Evolutionary conservation across 2,888 invertebrate genomes (phyloP).

Genomic region (Athripsodes cinereus): DNA sequence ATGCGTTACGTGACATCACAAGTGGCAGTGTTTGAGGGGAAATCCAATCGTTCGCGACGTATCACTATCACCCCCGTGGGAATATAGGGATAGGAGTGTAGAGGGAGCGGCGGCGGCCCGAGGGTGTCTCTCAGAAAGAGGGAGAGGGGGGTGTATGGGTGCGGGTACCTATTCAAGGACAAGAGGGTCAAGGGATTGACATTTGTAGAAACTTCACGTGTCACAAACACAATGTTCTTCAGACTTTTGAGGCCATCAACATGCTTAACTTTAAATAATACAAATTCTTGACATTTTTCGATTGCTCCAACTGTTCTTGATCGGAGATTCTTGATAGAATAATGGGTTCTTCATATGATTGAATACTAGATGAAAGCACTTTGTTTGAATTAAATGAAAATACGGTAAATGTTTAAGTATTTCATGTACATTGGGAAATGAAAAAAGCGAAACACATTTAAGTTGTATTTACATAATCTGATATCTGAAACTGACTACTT

Average conservation of each 20-base stretch:
- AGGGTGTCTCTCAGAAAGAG: neutral
- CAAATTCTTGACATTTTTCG: neutral
- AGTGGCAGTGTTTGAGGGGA: slow-evolving; percentile 18
- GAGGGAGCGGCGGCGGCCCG: neutral
- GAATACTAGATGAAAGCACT: too few relatives aligned
- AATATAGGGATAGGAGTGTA: slow-evolving; percentile 1
- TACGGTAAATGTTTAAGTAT: too few relatives aligned
- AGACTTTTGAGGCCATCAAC: neutral
- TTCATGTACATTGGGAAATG: too few relatives aligned
- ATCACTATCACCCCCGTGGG: slow-evolving; percentile 23
- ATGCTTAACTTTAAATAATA: neutral
- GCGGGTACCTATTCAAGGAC: neutral
- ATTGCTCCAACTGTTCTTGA: too few relatives aligned
- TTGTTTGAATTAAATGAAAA: too few relatives aligned
- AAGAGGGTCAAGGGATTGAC: neutral
- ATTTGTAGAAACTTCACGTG: neutral
- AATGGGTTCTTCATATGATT: too few relatives aligned
- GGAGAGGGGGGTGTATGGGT: neutral
- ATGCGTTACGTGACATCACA: slow-evolving; percentile 21
- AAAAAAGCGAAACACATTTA: too few relatives aligned
- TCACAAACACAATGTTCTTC: neutral
- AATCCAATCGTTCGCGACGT: slow-evolving; percentile 26
- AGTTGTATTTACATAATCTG: too few relatives aligned
- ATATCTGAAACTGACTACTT: too few relatives aligned
- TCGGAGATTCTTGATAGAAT: too few relatives aligned